These are phyloP conservation scores for Theocolax elegans DNA, from an alignment of 1,140 invertebrate genomes.

Conservation along the genomic window DNA sequence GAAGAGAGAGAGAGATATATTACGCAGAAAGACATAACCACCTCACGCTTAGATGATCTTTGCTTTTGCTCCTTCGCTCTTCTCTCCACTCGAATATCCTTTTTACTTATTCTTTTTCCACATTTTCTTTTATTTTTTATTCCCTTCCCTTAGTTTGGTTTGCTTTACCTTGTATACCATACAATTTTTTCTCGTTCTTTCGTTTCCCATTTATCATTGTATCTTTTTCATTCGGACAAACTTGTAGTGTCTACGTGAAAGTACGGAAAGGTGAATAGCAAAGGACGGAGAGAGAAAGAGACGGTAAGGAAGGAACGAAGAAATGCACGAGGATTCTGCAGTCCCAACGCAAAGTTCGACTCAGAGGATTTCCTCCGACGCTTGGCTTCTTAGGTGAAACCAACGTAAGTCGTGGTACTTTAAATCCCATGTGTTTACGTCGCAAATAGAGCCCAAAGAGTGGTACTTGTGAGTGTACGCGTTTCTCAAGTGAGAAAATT, in stretches of 20 bases:
- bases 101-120: neutral
- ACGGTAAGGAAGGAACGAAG: no score
- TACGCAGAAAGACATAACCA: no score
- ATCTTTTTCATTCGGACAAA: neutral
- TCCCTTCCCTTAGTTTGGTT: neutral
- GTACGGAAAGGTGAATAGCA: no score
- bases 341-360: neutral
- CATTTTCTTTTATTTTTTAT: no score
- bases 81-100: neutral
- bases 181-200: no score
- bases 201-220: neutral
- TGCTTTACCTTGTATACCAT: no score
- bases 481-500: conserved; percentile 1
- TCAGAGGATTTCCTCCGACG: neutral
- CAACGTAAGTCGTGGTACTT: neutral
- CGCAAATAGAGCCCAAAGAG: neutral
- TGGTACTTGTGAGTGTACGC: neutral
- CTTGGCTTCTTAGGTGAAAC: neutral
- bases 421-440: conserved; percentile 15
- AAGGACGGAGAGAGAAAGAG: no score
- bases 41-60: neutral
- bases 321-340: no score
- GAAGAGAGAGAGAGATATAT: neutral
- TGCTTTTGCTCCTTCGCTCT: neutral
- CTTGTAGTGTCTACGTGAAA: no score